Base-by-base conservation (phyloP, 1,140 invertebrate genomes). In the Drepana arcuata region DNA sequence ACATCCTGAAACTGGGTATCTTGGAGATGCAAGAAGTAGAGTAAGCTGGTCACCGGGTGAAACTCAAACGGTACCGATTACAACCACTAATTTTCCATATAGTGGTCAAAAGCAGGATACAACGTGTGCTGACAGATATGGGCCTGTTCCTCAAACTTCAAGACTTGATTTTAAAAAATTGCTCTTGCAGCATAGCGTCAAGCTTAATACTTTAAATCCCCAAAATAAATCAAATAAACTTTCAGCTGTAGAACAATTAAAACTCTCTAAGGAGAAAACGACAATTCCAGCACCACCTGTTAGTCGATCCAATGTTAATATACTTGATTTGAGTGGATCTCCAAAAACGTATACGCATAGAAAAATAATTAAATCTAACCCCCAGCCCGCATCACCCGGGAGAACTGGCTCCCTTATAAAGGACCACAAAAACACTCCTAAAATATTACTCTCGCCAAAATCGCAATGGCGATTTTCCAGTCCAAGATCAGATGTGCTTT, bases 191-290 rank as follows among this genome's bases (percentile, higher is more conserved):
- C 89, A 91, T 30, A 88, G 88, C 44, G 80, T 88, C 4, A 85
- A 83, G 64, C 48, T 83, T 7, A 84, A 83, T 39, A 85, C 80
- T 44, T 69, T 79, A 86, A 89, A 75, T 79, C 85, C 38, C 75
- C 85, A 61, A 85, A 86, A 41, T 73, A 85, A 58, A 73, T 71
- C 84, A 34, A 80, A 83, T 5, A 91, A 92, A 54, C 65, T 92
- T 0, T 94, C 93, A 9, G 93, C 93, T 2, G 92, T 94, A 2
- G 93, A 95, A 68, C 88, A 93, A 65, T 64, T 95, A 3, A 93
- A 92, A 78, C 72, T 92, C 15, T 89, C 90, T 0, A 89, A 87
- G 58, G 86, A 89, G 45, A 50, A 86, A 84, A 32, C 66, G 48
- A 48, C 72, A 67, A 29, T 48, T 46, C 48, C 74, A 59, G 32